Conservation (phyloP, 2,113 vertebrate genomes). For the Corythaixoides concolor region DNA sequence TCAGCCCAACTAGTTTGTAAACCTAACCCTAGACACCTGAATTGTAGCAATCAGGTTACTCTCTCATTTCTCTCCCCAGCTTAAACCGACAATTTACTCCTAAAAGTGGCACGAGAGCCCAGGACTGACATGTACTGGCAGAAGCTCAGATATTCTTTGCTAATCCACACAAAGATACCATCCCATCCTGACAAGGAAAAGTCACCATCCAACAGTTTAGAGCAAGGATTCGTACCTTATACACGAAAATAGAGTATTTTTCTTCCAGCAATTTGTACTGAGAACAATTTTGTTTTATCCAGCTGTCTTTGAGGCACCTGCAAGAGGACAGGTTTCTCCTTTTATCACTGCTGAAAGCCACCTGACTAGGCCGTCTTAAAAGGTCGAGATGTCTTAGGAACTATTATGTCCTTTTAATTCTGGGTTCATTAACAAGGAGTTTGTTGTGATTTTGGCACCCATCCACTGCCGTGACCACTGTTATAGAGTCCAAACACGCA, state of each 20-base stretch:
- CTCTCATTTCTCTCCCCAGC: neutral
- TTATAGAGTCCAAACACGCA: neutral
- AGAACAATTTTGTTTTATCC: neutral
- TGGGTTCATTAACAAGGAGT: neutral
- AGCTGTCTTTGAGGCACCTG: neutral
- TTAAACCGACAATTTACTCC: neutral
- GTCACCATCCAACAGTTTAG: neutral
- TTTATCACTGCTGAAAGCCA: conserved; percentile 12
- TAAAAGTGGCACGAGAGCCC: neutral
- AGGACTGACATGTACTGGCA: neutral
- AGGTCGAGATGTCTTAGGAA: conserved; percentile 21
- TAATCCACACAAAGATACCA: neutral
- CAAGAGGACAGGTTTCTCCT: neutral
- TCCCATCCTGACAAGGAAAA: neutral
- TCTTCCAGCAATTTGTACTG: neutral
- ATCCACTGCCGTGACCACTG: neutral
- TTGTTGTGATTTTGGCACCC: neutral
- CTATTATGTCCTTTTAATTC: neutral
- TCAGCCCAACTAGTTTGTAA: neutral
- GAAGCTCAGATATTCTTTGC: neutral
- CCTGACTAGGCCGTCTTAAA: conserved; percentile 4
- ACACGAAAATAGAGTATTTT: neutral
- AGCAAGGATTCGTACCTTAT: neutral
- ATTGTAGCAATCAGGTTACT: neutral
- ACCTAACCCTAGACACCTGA: neutral